A percentile compares a stretch with the other conserved stretches of the same genome.
Evolutionary conservation across 1,140 invertebrate genomes (phyloP).

Genomic region (Eriocheir sinensis): DNA sequence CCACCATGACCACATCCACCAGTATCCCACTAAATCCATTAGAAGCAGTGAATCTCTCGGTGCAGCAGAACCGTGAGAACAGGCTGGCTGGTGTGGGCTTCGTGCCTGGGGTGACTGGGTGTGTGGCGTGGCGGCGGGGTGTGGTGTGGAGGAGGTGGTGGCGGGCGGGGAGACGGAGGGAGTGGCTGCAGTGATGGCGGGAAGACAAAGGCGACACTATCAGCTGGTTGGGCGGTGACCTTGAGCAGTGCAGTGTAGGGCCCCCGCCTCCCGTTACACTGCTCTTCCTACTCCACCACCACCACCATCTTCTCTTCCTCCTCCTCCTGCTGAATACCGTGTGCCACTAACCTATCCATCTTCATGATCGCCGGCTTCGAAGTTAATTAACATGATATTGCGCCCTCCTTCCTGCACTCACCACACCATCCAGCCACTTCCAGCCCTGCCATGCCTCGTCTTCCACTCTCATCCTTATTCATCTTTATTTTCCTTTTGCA

Average conservation of each 20-base stretch:
- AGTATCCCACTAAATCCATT: no score
- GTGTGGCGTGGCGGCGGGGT: not conserved
- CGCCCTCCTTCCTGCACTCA: no score
- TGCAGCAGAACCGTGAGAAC: not conserved
- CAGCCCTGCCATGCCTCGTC: no score
- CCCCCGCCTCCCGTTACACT: constrained; percentile 7
- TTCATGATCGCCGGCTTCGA: no score
- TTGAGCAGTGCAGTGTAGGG: not conserved
- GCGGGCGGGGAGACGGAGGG: not conserved
- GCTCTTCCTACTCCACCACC: not conserved
- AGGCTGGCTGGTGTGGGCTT: not conserved
- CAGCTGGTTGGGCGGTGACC: not conserved
- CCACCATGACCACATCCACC: no score
- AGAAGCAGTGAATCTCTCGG: no score
- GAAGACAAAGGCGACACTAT: constrained; percentile 23
- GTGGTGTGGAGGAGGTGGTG: not conserved
- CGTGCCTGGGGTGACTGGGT: not conserved
- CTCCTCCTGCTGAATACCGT: not conserved
- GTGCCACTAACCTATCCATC: no score
- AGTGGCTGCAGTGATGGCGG: not conserved
- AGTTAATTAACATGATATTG: no score
- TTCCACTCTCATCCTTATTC: no score
- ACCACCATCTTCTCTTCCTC: not conserved
- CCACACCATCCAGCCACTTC: no score
- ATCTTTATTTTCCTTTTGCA: no score